phyloP scores from a whole-genome alignment of 2,888 invertebrate species.

The Lasioglossum marginatum region DNA sequence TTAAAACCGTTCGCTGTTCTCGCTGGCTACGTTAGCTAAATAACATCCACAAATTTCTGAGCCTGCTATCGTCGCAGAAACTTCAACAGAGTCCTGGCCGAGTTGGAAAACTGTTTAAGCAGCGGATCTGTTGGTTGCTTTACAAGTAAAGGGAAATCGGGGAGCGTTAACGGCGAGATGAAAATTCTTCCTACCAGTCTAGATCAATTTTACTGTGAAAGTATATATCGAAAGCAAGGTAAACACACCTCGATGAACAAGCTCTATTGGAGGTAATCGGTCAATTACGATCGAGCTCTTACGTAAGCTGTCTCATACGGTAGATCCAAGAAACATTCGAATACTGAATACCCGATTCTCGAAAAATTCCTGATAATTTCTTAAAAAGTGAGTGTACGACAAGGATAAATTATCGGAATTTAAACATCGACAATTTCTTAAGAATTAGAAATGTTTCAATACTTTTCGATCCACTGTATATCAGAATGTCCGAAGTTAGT shows the following conservation, averaged over 20 bases:
- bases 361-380: background rate
- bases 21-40: conserved; percentile 19
- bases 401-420: too few relatives aligned
- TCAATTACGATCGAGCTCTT: background rate
- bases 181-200: conserved; percentile 6
- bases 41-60: conserved; percentile 39
- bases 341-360: background rate
- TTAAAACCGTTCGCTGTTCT: conserved; percentile 36
- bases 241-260: background rate
- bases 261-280: background rate
- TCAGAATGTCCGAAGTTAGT: too few relatives aligned
- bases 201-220: conserved; percentile 5
- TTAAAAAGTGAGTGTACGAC: too few relatives aligned
- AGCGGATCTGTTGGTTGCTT: background rate
- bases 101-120: background rate
- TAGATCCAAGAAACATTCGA: background rate
- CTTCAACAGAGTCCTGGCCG: conserved; percentile 3
- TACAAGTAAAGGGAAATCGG: background rate
- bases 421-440: too few relatives aligned
- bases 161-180: background rate
- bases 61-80: background rate
- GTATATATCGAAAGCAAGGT: conserved; percentile 14
- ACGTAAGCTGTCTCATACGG: background rate
- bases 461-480: too few relatives aligned
- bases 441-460: too few relatives aligned